Percentiles rank a stretch among this genome's conserved stretches.
These are phyloP conservation scores for Beris chalybata DNA, from an alignment of 2,888 invertebrate species.

Conservation along the genomic window DNA sequence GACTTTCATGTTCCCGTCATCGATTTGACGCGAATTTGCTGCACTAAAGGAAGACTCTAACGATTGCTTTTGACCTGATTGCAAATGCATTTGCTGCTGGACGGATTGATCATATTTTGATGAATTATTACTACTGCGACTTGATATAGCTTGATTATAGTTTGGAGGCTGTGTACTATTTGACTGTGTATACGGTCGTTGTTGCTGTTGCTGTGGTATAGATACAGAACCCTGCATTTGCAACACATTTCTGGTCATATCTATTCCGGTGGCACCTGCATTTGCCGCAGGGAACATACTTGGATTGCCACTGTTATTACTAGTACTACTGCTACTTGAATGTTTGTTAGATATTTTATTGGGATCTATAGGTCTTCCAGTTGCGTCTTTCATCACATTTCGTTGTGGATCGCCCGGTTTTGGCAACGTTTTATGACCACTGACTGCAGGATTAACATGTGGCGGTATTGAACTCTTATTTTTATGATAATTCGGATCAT, in stretches of 20 bases:
- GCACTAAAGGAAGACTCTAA: constrained; percentile 43
- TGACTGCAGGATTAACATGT: constrained; percentile 37
- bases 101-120: constrained; percentile 46
- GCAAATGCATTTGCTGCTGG: constrained; percentile 41
- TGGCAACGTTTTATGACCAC: constrained; percentile 40
- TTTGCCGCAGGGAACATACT: constrained; percentile 38
- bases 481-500: constrained; percentile 51
- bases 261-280: constrained; percentile 39
- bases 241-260: constrained; percentile 41
- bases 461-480: constrained; percentile 31
- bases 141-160: constrained; percentile 39
- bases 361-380: constrained; percentile 21
- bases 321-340: constrained; percentile 15
- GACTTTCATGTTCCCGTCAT: constrained; percentile 24
- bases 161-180: constrained; percentile 37
- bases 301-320: neutral
- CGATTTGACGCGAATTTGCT: constrained; percentile 11
- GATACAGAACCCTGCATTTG: constrained; percentile 30
- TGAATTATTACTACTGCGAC: constrained; percentile 35
- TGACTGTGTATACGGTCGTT: constrained; percentile 36
- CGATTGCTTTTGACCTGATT: constrained; percentile 37
- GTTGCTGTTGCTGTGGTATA: constrained; percentile 21
- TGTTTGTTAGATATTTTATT: constrained; percentile 35
- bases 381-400: constrained; percentile 40
- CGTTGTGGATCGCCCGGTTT: constrained; percentile 38